Conservation (phyloP, 2,888 invertebrate genomes). For the Chesias legatella region DNA sequence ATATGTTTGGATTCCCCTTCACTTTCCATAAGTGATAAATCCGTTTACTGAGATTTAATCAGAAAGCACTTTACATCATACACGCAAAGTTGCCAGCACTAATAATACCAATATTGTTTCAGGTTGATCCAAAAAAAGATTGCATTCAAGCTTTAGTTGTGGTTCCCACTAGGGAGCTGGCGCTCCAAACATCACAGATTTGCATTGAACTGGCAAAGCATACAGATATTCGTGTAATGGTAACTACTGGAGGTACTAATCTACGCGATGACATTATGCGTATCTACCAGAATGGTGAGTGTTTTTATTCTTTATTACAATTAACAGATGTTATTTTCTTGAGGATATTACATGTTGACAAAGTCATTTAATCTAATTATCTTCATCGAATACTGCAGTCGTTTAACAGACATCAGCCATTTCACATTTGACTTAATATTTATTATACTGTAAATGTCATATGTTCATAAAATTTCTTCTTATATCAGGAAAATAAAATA, state of each 20-base stretch:
- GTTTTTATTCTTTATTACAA: slow-evolving; percentile 2
- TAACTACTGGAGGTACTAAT: slow-evolving; percentile 99
- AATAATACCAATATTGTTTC: slow-evolving; percentile 23
- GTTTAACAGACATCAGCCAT: no score
- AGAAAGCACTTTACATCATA: neutral
- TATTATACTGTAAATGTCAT: no score
- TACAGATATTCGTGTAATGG: slow-evolving; percentile 98
- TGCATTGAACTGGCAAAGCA: slow-evolving; percentile 99
- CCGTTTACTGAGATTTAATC: slow-evolving; percentile 18
- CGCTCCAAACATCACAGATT: slow-evolving; percentile 99
- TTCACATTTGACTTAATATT: no score
- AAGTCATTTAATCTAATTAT: no score
- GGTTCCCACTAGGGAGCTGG: slow-evolving; percentile 99
- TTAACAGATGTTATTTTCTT: no score
- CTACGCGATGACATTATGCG: slow-evolving; percentile 99
- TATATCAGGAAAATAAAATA: no score
- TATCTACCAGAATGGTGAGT: slow-evolving; percentile 96
- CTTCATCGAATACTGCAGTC: no score
- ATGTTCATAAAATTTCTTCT: no score
- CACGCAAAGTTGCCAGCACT: slow-evolving; percentile 5
- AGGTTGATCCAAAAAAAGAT: slow-evolving; percentile 92
- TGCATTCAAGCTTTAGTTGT: slow-evolving; percentile 98
- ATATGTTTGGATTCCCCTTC: slow-evolving; percentile 77
- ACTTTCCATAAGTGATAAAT: slow-evolving; percentile 72
- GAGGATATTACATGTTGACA: no score